Evolutionary conservation across 2,888 invertebrate genomes (phyloP).

Genomic region (Troides aeacus): DNA sequence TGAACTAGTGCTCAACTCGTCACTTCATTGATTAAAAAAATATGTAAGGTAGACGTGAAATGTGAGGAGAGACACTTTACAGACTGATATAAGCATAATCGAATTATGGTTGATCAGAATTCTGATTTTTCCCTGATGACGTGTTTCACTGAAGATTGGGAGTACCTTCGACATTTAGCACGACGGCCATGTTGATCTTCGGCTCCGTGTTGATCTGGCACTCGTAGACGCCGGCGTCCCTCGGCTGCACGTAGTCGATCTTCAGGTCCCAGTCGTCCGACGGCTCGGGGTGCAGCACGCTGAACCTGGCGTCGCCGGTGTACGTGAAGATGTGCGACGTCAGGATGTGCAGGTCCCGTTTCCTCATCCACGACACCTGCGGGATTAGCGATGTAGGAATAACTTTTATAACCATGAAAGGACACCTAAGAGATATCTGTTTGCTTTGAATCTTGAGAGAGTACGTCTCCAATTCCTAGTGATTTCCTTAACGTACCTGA

Average conservation of each 20-base stretch:
- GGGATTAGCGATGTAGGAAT: background rate
- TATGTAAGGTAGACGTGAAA: too few relatives aligned
- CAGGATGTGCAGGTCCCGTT: constrained; percentile 90
- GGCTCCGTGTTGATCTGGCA: constrained; percentile 95
- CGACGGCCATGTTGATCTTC: constrained; percentile 91
- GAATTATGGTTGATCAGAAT: too few relatives aligned
- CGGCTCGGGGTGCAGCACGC: constrained; percentile 89
- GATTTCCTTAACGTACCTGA: too few relatives aligned
- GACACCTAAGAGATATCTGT: too few relatives aligned
- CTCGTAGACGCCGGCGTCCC: constrained; percentile 92
- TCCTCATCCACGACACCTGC: constrained; percentile 92
- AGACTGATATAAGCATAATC: too few relatives aligned
- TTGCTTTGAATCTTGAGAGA: too few relatives aligned
- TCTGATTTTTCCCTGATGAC: too few relatives aligned
- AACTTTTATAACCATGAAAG: background rate
- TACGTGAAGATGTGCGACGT: constrained; percentile 90
- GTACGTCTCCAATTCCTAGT: too few relatives aligned
- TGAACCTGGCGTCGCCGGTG: constrained; percentile 92
- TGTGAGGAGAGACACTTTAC: too few relatives aligned
- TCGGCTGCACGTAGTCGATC: constrained; percentile 90
- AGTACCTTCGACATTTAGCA: constrained; percentile 89
- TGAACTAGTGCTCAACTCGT: too few relatives aligned
- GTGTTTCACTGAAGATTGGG: too few relatives aligned
- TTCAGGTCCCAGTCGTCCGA: constrained; percentile 93
- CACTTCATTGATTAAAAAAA: too few relatives aligned